Percentiles rank a stretch among this genome's conserved stretches.
Conservation (phyloP, 2,888 invertebrate genomes). For the Dryadula phaetusa region DNA sequence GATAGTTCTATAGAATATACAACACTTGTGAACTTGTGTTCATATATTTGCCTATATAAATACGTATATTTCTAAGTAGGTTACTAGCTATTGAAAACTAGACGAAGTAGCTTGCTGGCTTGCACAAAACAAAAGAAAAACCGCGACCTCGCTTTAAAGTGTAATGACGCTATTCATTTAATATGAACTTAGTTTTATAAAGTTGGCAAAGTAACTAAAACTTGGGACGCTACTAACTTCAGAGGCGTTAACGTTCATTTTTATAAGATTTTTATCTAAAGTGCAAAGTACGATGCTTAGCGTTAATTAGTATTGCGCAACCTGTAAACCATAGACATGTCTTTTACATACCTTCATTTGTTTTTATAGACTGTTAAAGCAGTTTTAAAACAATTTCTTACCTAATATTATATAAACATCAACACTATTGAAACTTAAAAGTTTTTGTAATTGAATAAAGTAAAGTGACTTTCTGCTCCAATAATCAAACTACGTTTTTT, state of each 20-base stretch:
- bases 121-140: constrained; percentile 6
- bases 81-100: constrained; percentile 15
- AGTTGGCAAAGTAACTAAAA: constrained; percentile 22
- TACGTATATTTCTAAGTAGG: constrained; percentile 4
- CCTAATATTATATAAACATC: neutral
- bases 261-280: constrained; percentile 33
- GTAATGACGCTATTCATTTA: constrained; percentile 21
- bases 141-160: constrained; percentile 11
- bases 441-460: constrained; percentile 2
- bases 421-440: neutral
- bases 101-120: constrained; percentile 16
- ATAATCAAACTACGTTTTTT: constrained; percentile 9
- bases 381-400: neutral
- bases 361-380: neutral
- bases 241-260: constrained; percentile 31
- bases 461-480: neutral
- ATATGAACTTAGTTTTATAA: constrained; percentile 13
- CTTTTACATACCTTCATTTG: neutral
- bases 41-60: too few species aligned
- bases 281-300: constrained; percentile 20
- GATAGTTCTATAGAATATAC: neutral
- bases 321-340: constrained; percentile 12
- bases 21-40: neutral
- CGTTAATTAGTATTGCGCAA: constrained; percentile 25
- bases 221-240: constrained; percentile 19